Evolutionary conservation across 2,797 vertebrate genomes (phyloP), one percentile per base, ranked within the genome.

Genomic region (Carduelis carduelis): DNA sequence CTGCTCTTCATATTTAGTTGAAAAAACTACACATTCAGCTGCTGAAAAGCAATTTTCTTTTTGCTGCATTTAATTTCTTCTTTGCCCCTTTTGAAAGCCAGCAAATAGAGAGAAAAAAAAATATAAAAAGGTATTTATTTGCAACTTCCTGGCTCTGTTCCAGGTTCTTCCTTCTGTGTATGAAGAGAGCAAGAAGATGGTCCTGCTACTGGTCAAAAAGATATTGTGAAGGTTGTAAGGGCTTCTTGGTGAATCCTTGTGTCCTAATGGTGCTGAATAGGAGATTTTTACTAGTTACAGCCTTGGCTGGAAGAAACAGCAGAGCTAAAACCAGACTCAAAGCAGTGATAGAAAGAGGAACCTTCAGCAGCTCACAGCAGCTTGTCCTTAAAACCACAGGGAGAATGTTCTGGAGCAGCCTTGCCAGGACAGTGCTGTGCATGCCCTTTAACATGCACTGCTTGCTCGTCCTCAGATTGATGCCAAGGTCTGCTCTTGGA

Each of bases 361-460:
- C 30, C 14, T 53, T n/a, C 30, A 53, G 52, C 18, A 20, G 9
- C 27, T 52, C n/a, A 24, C 14, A 30, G 23, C 8, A 5, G 11
- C 12, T 86, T 59, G 12, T 71, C 46, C 55, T 82, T 23, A 39
- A 83, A 85, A 14, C 9, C 37, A 4, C 1, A 8, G 22, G 19
- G 21, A 76, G 14, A 7, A 6, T 3, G 23, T 14, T 46, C 34
- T n/a, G 57, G 30, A 69, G 2, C 9, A 34, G 28, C 41, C 19
- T 32, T 39, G 20, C 15, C 32, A 28, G 53, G 30, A 4, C 11
- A 50, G 23, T 0, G 0, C 34, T 26, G 12, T 8, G 17, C 23
- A 4, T 0, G 1, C 4, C 30, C 56, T 72, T 44, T 27, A 34
- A 15, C 1, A 6, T 4, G 7, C 24, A 1, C 7, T 19, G 6